These are phyloP conservation scores for Linepithema humile DNA, from an alignment of 1,140 invertebrate species.

Conservation along the genomic window DNA sequence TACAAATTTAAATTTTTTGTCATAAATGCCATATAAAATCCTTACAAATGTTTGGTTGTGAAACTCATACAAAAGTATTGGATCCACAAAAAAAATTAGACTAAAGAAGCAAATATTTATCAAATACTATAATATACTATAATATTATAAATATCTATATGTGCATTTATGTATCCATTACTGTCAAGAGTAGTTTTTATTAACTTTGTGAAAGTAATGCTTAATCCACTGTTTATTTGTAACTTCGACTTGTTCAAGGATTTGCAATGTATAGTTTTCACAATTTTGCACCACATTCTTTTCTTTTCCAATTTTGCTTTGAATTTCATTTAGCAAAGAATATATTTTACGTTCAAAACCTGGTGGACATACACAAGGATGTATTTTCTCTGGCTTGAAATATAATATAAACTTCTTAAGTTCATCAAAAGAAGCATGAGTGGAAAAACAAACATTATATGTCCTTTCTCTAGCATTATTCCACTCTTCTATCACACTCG, in stretches of 20 bases:
- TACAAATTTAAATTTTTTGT: no score
- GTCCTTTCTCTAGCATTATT: conserved; percentile 68
- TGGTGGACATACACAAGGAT: conserved; percentile 83
- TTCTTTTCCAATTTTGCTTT: conserved; percentile 28
- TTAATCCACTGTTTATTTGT: conserved; percentile 58
- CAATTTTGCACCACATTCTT: not conserved
- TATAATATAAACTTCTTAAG: conserved; percentile 84
- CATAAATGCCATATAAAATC: no score
- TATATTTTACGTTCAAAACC: conserved; percentile 25
- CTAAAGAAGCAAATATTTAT: not conserved
- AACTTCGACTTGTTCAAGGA: conserved; percentile 50
- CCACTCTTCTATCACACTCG: conserved; percentile 73
- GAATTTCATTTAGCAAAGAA: conserved; percentile 67
- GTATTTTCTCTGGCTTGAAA: conserved; percentile 84
- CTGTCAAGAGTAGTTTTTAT: conserved; percentile 63
- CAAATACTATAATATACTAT: no score
- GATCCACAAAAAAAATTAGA: conserved; percentile 1
- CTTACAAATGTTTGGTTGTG: not conserved
- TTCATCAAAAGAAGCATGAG: conserved; percentile 87
- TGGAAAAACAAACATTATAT: conserved; percentile 87
- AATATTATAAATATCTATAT: no score
- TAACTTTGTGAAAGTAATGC: conserved; percentile 66
- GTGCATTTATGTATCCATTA: no score
- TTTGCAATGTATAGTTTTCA: conserved; percentile 43
- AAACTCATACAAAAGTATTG: not conserved